Conservation (phyloP, 2,888 invertebrate species). For the Noctua janthe region DNA sequence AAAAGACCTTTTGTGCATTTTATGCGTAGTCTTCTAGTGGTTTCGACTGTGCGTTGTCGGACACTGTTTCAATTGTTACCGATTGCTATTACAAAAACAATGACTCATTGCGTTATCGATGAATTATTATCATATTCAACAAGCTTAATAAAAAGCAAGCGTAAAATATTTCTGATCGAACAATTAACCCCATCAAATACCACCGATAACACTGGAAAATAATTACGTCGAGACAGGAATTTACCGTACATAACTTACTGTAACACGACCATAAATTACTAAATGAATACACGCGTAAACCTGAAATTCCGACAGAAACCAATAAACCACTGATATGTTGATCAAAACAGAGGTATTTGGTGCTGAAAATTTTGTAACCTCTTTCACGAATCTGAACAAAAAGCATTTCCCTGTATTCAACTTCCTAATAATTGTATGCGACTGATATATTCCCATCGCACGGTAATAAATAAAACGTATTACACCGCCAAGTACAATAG, state of each 20-base stretch:
- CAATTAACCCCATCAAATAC: background rate
- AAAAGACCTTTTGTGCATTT: no score
- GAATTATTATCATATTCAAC: background rate
- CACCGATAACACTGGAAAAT: background rate
- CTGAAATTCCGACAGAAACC: constrained; percentile 24
- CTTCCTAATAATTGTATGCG: constrained; percentile 45
- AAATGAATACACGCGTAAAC: background rate
- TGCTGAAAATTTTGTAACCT: constrained; percentile 14
- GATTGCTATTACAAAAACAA: background rate
- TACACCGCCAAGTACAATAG: constrained; percentile 46
- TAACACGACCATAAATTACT: constrained; percentile 3
- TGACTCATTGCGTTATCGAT: background rate
- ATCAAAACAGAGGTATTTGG: constrained; percentile 15
- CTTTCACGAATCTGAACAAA: constrained; percentile 4
- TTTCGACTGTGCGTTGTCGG: no score
- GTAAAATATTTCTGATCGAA: background rate
- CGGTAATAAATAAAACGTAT: constrained; percentile 58
- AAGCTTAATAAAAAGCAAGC: no score
- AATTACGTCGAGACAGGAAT: constrained; percentile 7
- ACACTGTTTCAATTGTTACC: background rate
- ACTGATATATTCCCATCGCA: constrained; percentile 30
- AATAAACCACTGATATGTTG: constrained; percentile 23
- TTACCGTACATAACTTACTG: background rate
- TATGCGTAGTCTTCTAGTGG: no score
- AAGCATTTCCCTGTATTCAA: constrained; percentile 16